phyloP scores from a whole-genome alignment of 1,140 invertebrate species.

The Bombus confusus region DNA sequence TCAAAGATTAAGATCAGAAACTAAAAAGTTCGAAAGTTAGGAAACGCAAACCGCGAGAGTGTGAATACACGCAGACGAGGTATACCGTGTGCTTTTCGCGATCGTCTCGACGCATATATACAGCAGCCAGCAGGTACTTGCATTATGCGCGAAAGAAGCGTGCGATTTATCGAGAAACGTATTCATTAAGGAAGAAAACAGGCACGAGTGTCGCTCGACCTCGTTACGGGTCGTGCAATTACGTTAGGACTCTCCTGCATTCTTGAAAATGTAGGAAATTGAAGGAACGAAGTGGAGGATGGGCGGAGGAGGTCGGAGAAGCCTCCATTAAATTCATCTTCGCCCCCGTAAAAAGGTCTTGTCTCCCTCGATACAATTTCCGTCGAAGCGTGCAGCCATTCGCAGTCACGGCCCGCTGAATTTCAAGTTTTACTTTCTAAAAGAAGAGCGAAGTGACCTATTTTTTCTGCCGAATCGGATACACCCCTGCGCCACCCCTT shows the following conservation, averaged over 20 bases:
- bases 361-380: slow-evolving; percentile 38
- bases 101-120: neutral
- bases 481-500: neutral
- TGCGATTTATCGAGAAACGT: slow-evolving; percentile 41
- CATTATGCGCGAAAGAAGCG: slow-evolving; percentile 14
- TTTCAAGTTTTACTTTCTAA: slow-evolving; percentile 35
- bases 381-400: slow-evolving; percentile 34
- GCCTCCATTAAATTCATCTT: slow-evolving; percentile 46
- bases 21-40: too few relatives aligned
- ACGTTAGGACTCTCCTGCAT: slow-evolving; percentile 34
- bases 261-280: slow-evolving; percentile 52
- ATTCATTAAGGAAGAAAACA: slow-evolving; percentile 43
- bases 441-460: slow-evolving; percentile 31
- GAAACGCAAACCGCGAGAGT: too few relatives aligned
- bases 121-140: too few relatives aligned
- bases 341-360: slow-evolving; percentile 28
- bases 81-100: neutral
- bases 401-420: slow-evolving; percentile 28
- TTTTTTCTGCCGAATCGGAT: slow-evolving; percentile 43
- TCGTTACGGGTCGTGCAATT: slow-evolving; percentile 42
- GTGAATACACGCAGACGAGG: rapidly evolving
- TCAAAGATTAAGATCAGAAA: too few relatives aligned
- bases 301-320: neutral
- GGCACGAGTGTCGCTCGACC: slow-evolving; percentile 48
- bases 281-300: slow-evolving; percentile 32